Conservation (phyloP, 2,113 vertebrate species). For the Pseudolaguvia tuberculata region DNA sequence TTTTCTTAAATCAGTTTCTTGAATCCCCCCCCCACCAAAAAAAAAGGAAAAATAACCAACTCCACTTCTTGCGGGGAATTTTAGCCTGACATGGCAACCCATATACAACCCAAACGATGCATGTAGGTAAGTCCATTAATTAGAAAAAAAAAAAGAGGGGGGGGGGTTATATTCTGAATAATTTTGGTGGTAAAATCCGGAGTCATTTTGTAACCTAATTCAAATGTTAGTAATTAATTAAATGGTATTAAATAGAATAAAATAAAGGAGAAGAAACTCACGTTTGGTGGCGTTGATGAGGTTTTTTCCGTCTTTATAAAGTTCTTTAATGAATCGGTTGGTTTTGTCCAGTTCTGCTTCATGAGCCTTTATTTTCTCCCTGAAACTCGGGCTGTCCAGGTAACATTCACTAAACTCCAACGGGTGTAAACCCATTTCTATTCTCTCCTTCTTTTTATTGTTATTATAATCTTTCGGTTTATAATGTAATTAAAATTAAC, state of each 20-base stretch:
- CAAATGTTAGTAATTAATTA: no score
- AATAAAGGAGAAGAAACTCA: conserved; percentile 62
- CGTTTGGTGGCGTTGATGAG: conserved; percentile 93
- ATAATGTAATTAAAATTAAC: neutral
- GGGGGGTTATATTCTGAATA: no score
- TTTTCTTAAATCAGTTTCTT: no score
- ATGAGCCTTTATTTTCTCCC: conserved; percentile 86
- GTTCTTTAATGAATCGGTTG: conserved; percentile 95
- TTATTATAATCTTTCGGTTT: no score
- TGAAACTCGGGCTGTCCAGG: conserved; percentile 89
- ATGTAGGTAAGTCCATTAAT: neutral
- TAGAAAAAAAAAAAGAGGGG: neutral
- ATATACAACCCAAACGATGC: no score
- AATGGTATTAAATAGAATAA: neutral
- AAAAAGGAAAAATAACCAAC: no score
- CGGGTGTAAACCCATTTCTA: conserved; percentile 88
- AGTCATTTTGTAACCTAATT: no score
- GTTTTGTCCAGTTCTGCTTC: conserved; percentile 94
- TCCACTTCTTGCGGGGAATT: no score
- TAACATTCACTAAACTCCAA: conserved; percentile 97
- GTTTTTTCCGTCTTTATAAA: conserved; percentile 95
- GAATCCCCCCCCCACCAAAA: no score
- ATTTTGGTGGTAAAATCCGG: neutral
- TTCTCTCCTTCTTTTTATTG: neutral
- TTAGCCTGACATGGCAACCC: no score